Evolutionary conservation across 1,140 invertebrate species (phyloP), one percentile per base, ranked within the genome.

Genomic region (Linepithema humile): DNA sequence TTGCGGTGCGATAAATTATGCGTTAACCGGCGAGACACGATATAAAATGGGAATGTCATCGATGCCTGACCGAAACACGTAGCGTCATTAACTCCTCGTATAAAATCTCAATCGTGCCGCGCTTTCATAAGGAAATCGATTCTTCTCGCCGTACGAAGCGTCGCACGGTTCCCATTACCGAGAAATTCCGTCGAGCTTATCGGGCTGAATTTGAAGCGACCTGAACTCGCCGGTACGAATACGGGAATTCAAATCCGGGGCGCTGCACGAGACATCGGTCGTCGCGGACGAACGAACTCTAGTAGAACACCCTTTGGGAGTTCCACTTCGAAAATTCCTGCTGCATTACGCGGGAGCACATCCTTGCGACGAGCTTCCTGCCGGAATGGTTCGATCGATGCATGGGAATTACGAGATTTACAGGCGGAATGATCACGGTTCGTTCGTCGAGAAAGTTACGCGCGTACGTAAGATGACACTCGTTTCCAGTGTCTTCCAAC

Each of bases 371-470:
- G 53, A 70, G 40, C 3, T 59, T 45, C 2, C 29, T n/a, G 35
- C 23, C 53, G 38, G 20, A 64, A 64, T 15, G 60, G 60, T 45
- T 59, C 23, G 43, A 55, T 59, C 70, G 69, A 85, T 82, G 43
- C 53, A 45, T 74, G 74, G 67, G 62, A 82, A 87, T 85, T 60
- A 67, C 69, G 20, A 64, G 69, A 85, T 87, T 87, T 80, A 20
- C 65, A 59, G n/a, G 38, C 10, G 55, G 26, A 45, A 15, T 40
- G 59, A 82, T 85, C 70, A 38, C 32, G 57, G 20, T 62, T 29
- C 48, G 20, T 86, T 86, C 67, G 38, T 86, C 86, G 69, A 23
- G 50, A 57, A 74, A 74, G 26, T 82, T 70, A 65, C 15, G 35
- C 12, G n/a, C 20, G n/a, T 29, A 32, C 32, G 0, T 59, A 59